A percentile compares a stretch with the other conserved stretches of the same genome.
These are phyloP conservation scores for Merodon equestris DNA, from an alignment of 2,888 invertebrate genomes.

Conservation along the genomic window DNA sequence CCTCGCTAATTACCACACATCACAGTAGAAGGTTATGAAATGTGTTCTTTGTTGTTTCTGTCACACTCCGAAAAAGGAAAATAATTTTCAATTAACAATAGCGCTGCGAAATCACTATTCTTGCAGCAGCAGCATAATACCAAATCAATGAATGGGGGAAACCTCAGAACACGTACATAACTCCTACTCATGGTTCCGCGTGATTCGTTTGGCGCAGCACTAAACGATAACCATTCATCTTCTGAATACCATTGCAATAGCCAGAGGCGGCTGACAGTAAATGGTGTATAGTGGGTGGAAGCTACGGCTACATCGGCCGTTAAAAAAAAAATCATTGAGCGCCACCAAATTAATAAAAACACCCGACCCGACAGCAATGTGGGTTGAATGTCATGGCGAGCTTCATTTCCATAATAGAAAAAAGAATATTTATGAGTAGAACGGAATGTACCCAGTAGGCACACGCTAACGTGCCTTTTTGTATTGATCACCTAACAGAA, in stretches of 20 bases:
- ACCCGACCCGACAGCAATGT: conserved; percentile 56
- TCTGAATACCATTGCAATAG: conserved; percentile 42
- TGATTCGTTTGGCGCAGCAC: conserved; percentile 49
- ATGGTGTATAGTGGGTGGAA: conserved; percentile 48
- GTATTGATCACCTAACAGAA: no score
- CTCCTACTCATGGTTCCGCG: conserved; percentile 37
- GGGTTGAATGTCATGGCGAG: conserved; percentile 63
- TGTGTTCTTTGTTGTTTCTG: no score
- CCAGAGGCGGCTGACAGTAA: conserved; percentile 18
- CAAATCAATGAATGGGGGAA: conserved; percentile 49
- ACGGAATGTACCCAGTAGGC: conserved; percentile 25
- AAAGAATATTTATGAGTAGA: conserved; percentile 34
- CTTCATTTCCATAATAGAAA: conserved; percentile 5
- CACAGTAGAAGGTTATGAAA: no score
- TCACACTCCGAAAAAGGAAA: no score
- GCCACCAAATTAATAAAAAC: conserved; percentile 53
- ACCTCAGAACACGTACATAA: conserved; percentile 12
- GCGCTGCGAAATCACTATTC: no score
- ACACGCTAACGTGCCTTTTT: no score
- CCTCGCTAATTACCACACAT: no score
- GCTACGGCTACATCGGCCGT: conserved; percentile 31
- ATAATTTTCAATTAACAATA: no score
- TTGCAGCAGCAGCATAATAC: no score
- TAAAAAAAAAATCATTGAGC: conserved; percentile 41
- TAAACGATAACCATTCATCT: conserved; percentile 52